Evolutionary conservation across 2,113 vertebrate genomes (phyloP).

Genomic region (Xerus inauris): DNA sequence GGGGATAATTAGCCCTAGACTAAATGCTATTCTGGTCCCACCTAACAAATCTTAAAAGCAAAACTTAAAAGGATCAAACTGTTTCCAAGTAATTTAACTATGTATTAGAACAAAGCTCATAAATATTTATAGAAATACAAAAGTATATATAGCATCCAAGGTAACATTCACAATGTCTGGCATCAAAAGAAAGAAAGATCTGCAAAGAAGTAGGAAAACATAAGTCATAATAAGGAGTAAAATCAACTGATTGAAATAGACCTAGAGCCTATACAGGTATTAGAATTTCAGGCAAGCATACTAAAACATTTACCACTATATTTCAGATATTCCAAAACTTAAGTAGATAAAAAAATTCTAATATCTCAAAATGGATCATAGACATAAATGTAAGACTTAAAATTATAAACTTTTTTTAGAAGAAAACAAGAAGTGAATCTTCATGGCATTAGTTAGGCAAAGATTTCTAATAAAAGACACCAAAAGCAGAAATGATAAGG

Average conservation of each 20-base stretch:
- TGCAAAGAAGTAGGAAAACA: not conserved
- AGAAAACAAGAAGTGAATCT: not conserved
- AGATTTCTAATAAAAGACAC: not conserved
- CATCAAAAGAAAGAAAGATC: not conserved
- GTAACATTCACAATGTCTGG: constrained; percentile 15
- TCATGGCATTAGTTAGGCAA: not conserved
- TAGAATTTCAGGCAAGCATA: not conserved
- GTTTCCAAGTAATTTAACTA: constrained; percentile 66
- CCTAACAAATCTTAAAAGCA: constrained; percentile 55
- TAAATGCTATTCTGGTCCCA: constrained; percentile 31
- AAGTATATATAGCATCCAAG: not conserved
- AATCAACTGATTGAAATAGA: not conserved
- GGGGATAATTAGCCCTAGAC: constrained; percentile 47
- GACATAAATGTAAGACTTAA: not conserved
- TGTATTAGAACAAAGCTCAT: constrained; percentile 49
- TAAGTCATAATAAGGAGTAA: not conserved
- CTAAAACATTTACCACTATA: not conserved
- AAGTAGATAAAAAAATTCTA: not conserved
- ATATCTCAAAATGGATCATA: not conserved
- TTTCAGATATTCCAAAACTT: not conserved
- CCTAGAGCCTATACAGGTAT: not conserved
- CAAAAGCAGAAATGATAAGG: not conserved
- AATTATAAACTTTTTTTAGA: not conserved
- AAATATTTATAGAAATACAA: constrained; percentile 53
- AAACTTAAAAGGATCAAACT: constrained; percentile 43